These are phyloP conservation scores for Hestina assimilis DNA, from an alignment of 1,140 invertebrate species.

Conservation along the genomic window DNA sequence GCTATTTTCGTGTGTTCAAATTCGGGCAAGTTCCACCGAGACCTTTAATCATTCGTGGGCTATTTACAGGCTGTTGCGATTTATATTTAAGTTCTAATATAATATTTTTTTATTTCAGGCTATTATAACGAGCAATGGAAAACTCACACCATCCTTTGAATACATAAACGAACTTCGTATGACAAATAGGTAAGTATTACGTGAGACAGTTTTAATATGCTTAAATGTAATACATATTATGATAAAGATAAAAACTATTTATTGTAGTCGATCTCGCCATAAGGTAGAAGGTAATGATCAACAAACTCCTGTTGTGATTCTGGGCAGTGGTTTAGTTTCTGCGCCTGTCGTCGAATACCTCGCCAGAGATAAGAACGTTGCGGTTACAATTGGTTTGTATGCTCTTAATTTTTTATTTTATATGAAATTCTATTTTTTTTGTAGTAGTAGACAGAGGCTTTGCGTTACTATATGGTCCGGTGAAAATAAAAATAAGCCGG, in stretches of 20 bases:
- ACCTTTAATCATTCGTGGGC: too few relatives aligned
- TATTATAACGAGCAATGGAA: constrained; percentile 97
- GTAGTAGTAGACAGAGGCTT: too few relatives aligned
- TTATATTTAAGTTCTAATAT: constrained; percentile 79
- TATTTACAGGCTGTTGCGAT: too few relatives aligned
- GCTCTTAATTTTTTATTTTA: too few relatives aligned
- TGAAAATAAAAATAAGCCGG: too few relatives aligned
- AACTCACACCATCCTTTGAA: constrained; percentile 94
- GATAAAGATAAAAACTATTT: neutral
- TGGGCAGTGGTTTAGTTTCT: constrained; percentile 97
- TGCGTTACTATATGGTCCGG: too few relatives aligned
- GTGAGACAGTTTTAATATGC: neutral
- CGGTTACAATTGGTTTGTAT: constrained; percentile 88
- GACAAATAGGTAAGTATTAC: constrained; percentile 59
- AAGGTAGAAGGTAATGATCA: constrained; percentile 75
- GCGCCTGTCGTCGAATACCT: constrained; percentile 96
- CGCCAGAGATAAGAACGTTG: constrained; percentile 87
- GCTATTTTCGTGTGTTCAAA: too few relatives aligned
- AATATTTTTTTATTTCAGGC: constrained; percentile 29
- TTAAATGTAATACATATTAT: neutral
- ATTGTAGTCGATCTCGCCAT: constrained; percentile 75
- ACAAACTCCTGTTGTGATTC: constrained; percentile 86
- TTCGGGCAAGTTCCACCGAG: neutral
- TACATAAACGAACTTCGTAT: constrained; percentile 95
- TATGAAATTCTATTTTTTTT: too few relatives aligned